Base-by-base conservation (phyloP, 2,888 invertebrate genomes). In the Argyra leucocephala region DNA sequence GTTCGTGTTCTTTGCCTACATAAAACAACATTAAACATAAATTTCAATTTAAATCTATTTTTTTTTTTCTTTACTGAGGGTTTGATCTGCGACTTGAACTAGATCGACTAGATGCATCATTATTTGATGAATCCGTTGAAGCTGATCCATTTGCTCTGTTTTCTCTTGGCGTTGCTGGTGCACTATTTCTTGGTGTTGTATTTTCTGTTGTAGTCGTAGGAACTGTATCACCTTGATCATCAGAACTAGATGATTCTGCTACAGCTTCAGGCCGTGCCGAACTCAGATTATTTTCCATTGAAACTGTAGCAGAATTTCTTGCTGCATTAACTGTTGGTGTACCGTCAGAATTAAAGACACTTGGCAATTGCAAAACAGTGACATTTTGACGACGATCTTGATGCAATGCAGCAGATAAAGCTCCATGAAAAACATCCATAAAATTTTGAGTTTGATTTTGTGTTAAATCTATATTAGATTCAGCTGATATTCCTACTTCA, bases 401-500 rank as follows among this genome's bases (percentile, higher is more conserved):
- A 21, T 76, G 75, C 1, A 80, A 69, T 3, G 79, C 80, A 9
- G 78, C 80, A 1, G 77, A 77, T 1, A 80, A 78, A 3, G 80
- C 80, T 64, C 78, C 79, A 69, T 78, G 79, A 7, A 80, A 73
- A 70, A 78, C 78, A 66, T 79, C 77, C 3, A 79, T 77, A 22
- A 80, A 74, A 68, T 80, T 77, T 64, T 73, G 73, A 15, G 72
- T 70, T 60, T 79, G 77, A 70, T 77, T 77, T 66, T 76, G 77
- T 57, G 78, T 78, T 68, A 78, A 71, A 57, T 79, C 78, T 0
- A 68, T 66, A 37, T 70, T 69, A 22, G 66, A 67, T n/a, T 74
- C 71, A 2, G 78, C 75, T 3, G 80, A 76, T 57, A 80, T 79
- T 22, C 80, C 80, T 22, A 80, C 79, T 72, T 80, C 80, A 2